Evolutionary conservation across 1,140 invertebrate genomes (phyloP).

Genomic region (Drosophila erecta): DNA sequence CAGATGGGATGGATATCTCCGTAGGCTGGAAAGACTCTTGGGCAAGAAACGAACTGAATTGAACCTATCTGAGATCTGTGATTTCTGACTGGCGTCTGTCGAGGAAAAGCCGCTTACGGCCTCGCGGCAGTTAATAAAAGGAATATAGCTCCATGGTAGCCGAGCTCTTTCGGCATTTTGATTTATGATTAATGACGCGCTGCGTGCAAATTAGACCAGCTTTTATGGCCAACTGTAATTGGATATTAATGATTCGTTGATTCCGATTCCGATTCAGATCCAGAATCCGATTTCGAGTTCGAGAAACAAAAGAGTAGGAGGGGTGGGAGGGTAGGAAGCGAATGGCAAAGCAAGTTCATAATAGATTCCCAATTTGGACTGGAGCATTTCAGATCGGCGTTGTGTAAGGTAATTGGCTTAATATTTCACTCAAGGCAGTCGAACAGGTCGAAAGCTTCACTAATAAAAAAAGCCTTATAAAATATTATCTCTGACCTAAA

Average conservation of each 20-base stretch:
- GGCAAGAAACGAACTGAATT: conserved; percentile 44
- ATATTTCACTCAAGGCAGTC: conserved; percentile 53
- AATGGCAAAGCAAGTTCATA: conserved; percentile 55
- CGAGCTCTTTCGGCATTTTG: conserved; percentile 54
- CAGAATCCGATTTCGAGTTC: conserved; percentile 45
- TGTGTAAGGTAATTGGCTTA: conserved; percentile 62
- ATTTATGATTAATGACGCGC: conserved; percentile 78
- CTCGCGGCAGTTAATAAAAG: conserved; percentile 57
- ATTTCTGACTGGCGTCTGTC: conserved; percentile 65
- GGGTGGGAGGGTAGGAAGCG: conserved; percentile 37
- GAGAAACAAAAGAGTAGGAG: conserved; percentile 19
- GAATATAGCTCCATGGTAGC: conserved; percentile 32
- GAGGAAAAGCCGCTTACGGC: conserved; percentile 51
- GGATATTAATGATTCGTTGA: conserved; percentile 74
- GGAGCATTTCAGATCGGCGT: conserved; percentile 39
- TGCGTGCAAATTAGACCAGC: conserved; percentile 76
- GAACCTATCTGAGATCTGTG: conserved; percentile 28
- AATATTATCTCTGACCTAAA: conserved; percentile 50
- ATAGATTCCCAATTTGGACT: conserved; percentile 61
- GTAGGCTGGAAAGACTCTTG: conserved; percentile 49
- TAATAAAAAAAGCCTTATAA: conserved; percentile 38
- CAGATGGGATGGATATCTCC: conserved; percentile 17
- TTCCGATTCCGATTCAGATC: conserved; percentile 21
- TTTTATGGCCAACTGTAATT: conserved; percentile 75
- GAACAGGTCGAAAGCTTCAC: conserved; percentile 39